Evolutionary conservation across 2,888 invertebrate species (phyloP), one percentile per base, ranked within the genome.

Genomic region (Drymonia ruficornis): DNA sequence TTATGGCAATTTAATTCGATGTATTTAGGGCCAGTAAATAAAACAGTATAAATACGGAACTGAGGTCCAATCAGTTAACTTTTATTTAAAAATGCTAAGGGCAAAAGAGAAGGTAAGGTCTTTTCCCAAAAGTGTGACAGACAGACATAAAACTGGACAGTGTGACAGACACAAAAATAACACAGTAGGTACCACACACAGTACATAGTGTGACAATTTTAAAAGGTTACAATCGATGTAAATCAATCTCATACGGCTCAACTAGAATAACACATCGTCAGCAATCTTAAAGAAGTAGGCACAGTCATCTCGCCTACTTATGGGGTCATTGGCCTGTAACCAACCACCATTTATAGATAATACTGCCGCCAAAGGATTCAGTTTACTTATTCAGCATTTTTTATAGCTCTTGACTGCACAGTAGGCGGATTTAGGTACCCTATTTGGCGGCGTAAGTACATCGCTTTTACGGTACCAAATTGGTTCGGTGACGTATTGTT

Each of bases 1-100:
- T 73, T 66, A 62, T 70, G 49, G 55, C 61, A 58, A 58, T 59
- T 70, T 64, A 66, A 72, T 74, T 61, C 56, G 28, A 66, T 61
- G 42, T 46, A 43, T 55, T n/a, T 23, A 38, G 18, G 45, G 44
- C 56, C 46, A 52, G 52, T 56, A 49, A 44, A 52, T 46, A 36
- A 19, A 42, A 19, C 18, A 31, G 40, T 12, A 23, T 23, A 2
- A 23, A 23, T 23, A n/a, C n/a, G n/a, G n/a, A n/a, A n/a, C n/a
- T n/a, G n/a, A n/a, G n/a, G n/a, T n/a, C n/a, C 7, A 23, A 23
- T 23, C 7, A 23, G 23, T 23, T 23, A 23, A 6, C 23, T 23
- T 23, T 23, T 23, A 23, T 23, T 2, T 23, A 23, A 23, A 4
- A 0, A 23, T 7, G 7, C 23, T 23, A 23, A 23, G n/a, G n/a